phyloP scores from a whole-genome alignment of 2,113 vertebrate species.

The Triplophysa dalaica region DNA sequence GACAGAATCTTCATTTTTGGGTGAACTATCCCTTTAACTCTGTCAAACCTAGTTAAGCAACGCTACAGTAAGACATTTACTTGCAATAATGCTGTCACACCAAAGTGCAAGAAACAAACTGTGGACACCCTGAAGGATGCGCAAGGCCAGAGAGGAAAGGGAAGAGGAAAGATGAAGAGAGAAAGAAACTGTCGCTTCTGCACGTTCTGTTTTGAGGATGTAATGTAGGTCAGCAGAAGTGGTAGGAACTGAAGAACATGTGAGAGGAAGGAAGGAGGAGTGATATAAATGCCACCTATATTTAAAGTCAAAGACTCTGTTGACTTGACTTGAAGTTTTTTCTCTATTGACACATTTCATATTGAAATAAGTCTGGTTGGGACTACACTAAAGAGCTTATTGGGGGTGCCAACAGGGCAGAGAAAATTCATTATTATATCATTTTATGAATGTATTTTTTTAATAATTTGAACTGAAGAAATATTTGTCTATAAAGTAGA shows the following conservation, averaged over 20 bases:
- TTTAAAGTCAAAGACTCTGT: neutral
- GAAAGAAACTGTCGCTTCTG: neutral
- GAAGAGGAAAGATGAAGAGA: neutral
- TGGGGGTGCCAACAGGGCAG: too few species aligned
- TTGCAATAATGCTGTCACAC: neutral
- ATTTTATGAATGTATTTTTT: too few species aligned
- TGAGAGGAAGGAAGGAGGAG: neutral
- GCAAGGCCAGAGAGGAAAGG: too few species aligned
- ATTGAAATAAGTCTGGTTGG: too few species aligned
- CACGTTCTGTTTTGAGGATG: neutral
- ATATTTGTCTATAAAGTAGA: too few species aligned
- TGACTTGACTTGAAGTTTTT: too few species aligned
- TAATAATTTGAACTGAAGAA: too few species aligned
- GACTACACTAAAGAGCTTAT: too few species aligned
- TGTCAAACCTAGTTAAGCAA: neutral
- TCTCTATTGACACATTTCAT: too few species aligned
- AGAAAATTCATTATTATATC: too few species aligned
- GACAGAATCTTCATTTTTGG: too few species aligned
- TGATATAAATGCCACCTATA: neutral
- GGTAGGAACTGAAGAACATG: slow-evolving; percentile 3
- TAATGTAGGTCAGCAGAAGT: slow-evolving; percentile 23
- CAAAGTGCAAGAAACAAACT: neutral
- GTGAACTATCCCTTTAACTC: neutral
- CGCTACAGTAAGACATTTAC: neutral
- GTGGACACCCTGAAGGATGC: neutral